Base-by-base conservation (phyloP, 2,113 vertebrate genomes). In the Cyphomyrus plagiostoma region DNA sequence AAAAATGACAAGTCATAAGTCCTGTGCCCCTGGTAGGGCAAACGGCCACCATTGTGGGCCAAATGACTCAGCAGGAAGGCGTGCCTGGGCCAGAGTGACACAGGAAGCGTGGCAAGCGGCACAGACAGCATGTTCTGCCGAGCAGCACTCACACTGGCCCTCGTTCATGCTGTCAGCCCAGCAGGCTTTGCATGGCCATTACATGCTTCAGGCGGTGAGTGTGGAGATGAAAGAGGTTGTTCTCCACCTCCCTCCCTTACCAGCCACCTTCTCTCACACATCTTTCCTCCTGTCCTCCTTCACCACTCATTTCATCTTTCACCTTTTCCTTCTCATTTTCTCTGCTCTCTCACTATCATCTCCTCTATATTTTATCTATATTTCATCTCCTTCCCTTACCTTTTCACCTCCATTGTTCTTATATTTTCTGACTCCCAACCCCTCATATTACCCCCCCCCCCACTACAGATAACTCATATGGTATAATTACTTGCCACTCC, bases 1-100 rank as follows among this genome's bases (percentile, higher is more conserved):
- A 95, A 87, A 90, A 91, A 91, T 87, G 30, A 39, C 56, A 45
- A 52, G 45, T 82, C 90, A 86, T 89, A 90, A 90, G 91, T n/a
- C 7, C 87, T 17, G 42, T 74, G 19, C 15, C 87, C 21, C 35
- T 23, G 39, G 52, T 11, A 46, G 86, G 84, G 52, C 39, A 66
- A 70, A 83, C 23, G 58, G 70, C 89, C 70, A 80, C 80, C 90
- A 30, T 88, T 82, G 90, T 92, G 82, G 58, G 56, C 82, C 89
- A 92, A 87, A 90, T 89, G 90, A 21, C 48, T 90, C 89, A 90
- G 91, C 89, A 93, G 89, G 91, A 91, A 89, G 53, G 11, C 7
- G 89, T 86, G 62, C 66, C 50, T 85, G 42, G 70, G 90, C 42
- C 89, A 86, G 87, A 90, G 88, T 90, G 87, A 53, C 89, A 58